A percentile compares a stretch with the other conserved stretches of the same genome.
Conservation (phyloP, 2,888 invertebrate species). For the Poecilus cupreus region DNA sequence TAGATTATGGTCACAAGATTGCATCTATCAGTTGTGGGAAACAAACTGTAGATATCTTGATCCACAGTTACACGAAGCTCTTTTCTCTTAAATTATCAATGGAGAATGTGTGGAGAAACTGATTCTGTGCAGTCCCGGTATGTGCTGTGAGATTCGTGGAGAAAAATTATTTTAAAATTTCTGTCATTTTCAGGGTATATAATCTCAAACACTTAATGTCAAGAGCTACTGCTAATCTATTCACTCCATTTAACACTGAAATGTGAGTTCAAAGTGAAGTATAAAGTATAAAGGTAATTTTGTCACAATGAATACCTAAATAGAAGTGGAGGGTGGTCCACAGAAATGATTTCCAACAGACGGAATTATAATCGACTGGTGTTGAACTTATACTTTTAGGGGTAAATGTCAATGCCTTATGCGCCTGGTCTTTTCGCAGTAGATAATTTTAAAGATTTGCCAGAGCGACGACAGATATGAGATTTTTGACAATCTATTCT, state of each 20-base stretch:
- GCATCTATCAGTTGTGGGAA: too few species aligned
- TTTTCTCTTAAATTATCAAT: too few species aligned
- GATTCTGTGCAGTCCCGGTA: too few species aligned
- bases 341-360: neutral
- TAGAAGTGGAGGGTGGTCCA: neutral
- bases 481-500: neutral
- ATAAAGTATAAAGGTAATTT: constrained; percentile 32
- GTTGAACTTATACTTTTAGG: neutral
- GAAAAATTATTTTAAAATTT: neutral
- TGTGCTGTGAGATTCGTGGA: neutral
- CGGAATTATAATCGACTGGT: neutral
- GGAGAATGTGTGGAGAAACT: too few species aligned
- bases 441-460: too few species aligned
- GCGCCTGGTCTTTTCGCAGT: neutral
- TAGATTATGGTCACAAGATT: too few species aligned
- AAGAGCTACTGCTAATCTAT: neutral
- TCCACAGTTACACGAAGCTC: too few species aligned
- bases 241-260: constrained; percentile 31
- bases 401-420: neutral
- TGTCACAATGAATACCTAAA: constrained; percentile 16
- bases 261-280: constrained; percentile 23
- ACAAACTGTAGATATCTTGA: too few species aligned
- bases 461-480: too few species aligned
- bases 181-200: constrained; percentile 10
- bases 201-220: constrained; percentile 11